phyloP scores from a whole-genome alignment of 2,113 vertebrate species.

The Hypocryptadius cinnamomeus region DNA sequence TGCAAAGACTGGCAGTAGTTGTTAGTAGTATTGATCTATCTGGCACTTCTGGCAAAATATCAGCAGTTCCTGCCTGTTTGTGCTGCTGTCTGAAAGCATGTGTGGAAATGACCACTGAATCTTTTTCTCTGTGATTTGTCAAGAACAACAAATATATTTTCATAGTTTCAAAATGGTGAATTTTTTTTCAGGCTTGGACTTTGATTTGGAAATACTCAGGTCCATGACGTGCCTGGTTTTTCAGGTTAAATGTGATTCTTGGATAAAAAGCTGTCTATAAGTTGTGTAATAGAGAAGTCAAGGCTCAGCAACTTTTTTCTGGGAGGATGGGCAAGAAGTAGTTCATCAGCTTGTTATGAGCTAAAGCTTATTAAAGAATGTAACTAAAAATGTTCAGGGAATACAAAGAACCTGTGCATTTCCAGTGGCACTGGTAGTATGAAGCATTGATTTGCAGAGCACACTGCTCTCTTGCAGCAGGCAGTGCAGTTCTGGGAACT shows the following conservation, averaged over 20 bases:
- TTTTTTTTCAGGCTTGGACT: not conserved
- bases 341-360: not conserved
- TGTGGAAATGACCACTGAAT: not conserved
- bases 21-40: not conserved
- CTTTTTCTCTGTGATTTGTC: not conserved
- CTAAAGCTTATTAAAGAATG: not conserved
- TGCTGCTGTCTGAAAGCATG: not conserved
- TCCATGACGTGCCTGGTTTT: not conserved
- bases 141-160: not conserved
- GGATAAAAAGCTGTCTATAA: not conserved
- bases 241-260: constrained; percentile 23
- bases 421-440: not conserved
- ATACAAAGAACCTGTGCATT: not conserved
- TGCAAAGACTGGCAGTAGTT: not conserved
- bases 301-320: not conserved
- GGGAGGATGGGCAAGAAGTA: not conserved
- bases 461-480: not conserved
- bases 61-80: constrained; percentile 1
- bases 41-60: constrained; percentile 7
- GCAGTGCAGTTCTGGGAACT: not conserved
- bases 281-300: not conserved
- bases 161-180: not conserved
- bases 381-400: not conserved
- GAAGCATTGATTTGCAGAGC: not conserved
- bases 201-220: not conserved